Evolutionary conservation across 2,888 invertebrate species (phyloP).

Genomic region (Andrena praecox): DNA sequence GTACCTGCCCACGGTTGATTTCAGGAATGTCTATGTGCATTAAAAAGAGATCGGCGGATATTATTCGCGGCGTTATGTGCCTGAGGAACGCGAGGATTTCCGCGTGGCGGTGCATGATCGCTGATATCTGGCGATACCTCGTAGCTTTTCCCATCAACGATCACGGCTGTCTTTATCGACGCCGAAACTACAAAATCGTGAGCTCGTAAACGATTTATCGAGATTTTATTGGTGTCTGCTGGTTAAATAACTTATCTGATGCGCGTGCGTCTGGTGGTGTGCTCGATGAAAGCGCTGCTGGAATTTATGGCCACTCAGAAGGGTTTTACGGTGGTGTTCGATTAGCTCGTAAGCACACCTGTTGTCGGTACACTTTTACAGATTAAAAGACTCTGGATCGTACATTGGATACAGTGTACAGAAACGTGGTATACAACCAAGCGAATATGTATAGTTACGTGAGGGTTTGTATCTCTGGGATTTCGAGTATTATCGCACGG

Average conservation of each 20-base stretch:
- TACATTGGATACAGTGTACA: neutral
- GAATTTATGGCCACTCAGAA: neutral
- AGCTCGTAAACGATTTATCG: constrained; percentile 31
- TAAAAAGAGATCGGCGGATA: constrained; percentile 49
- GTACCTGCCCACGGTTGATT: constrained; percentile 18
- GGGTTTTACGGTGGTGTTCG: neutral
- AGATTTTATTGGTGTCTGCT: constrained; percentile 22
- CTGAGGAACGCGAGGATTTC: constrained; percentile 57
- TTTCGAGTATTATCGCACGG: neutral
- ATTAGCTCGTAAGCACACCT: neutral
- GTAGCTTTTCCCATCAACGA: neutral
- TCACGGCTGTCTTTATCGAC: neutral
- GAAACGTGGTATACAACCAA: neutral
- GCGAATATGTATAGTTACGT: too few relatives aligned
- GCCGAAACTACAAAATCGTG: neutral
- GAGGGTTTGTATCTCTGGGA: neutral
- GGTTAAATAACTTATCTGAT: neutral
- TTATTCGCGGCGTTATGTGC: constrained; percentile 59
- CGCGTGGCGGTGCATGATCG: constrained; percentile 39
- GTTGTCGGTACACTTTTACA: neutral
- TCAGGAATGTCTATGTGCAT: constrained; percentile 22
- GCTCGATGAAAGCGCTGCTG: neutral
- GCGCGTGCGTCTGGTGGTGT: neutral
- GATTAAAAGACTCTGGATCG: neutral
- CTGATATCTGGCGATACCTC: constrained; percentile 61